Evolutionary conservation across 2,888 invertebrate genomes (phyloP), one percentile per base, ranked within the genome.

Genomic region (Mesorhabditis sp.): DNA sequence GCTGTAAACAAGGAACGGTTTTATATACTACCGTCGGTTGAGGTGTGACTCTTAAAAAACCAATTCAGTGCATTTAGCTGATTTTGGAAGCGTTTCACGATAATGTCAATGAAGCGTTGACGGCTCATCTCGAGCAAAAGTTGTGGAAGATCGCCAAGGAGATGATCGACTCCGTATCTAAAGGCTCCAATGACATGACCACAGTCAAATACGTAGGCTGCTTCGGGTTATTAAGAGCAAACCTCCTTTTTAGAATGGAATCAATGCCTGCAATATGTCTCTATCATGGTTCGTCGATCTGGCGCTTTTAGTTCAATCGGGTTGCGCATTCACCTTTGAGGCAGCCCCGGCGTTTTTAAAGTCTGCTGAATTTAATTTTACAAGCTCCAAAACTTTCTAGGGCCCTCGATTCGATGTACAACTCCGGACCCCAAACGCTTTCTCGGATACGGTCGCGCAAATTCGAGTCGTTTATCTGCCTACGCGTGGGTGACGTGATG

Each of bases 401-500:
- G 58, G n/a, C 58, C 58, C 58, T 50, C 58, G n/a, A 50, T 28
- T 28, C 28, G 28, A 28, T 28, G 28, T 28, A 28, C 28, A 28
- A 28, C 28, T 28, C 28, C 28, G 28, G 28, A 28, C 28, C 28
- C 28, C 28, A 28, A 28, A 28, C 28, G 28, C 28, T 28, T 28
- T 28, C 28, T 28, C 28, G 28, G 28, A 28, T 28, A 28, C 28
- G 28, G 28, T 28, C 28, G 28, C 28, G 28, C 28, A 28, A 28
- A 50, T 50, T 50, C 58, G 58, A 50, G n/a, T 50, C 68, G 1
- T 73, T 71, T 66, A 65, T 76, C 61, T 62, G 74, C 42, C 62
- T 78, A 7, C 68, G 79, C 64, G 68, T 79, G 71, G 79, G 79
- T 4, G 79, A 79, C 71, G 66, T 79, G 43, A 67, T 74, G 67